Evolutionary conservation across 2,888 invertebrate genomes (phyloP).

Genomic region (Nomada flava): DNA sequence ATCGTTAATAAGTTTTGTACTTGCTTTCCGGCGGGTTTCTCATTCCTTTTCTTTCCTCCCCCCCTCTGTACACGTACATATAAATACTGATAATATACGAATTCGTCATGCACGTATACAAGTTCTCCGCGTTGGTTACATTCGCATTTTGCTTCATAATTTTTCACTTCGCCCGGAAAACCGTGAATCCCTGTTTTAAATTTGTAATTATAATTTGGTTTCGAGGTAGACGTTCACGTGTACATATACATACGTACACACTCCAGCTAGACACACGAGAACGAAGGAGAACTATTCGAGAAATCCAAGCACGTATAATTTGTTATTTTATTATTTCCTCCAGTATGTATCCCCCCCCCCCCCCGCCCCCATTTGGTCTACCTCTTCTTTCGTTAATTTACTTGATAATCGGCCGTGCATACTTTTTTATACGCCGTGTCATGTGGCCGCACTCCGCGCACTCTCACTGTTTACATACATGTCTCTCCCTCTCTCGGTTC

Average conservation of each 20-base stretch:
- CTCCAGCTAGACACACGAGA: neutral
- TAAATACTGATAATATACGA: constrained; percentile 6
- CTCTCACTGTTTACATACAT: constrained; percentile 56
- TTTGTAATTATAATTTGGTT: constrained; percentile 71
- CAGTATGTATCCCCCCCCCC: neutral
- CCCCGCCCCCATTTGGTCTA: neutral
- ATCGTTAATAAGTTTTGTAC: constrained; percentile 32
- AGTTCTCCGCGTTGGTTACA: neutral
- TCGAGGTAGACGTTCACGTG: constrained; percentile 6
- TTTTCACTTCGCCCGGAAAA: constrained; percentile 53
- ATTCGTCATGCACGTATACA: neutral
- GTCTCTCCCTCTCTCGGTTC: constrained; percentile 9
- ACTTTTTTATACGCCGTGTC: constrained; percentile 43
- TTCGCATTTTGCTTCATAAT: constrained; percentile 24
- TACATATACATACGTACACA: neutral
- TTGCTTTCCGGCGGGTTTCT: neutral
- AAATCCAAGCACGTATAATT: constrained; percentile 29
- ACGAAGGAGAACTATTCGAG: constrained; percentile 33
- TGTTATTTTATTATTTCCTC: constrained; percentile 31
- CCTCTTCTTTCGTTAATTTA: constrained; percentile 51
- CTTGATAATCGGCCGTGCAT: constrained; percentile 65
- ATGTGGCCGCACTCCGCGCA: constrained; percentile 29
- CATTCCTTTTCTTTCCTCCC: neutral
- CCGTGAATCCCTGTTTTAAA: constrained; percentile 59
- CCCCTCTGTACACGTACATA: neutral